Evolutionary conservation across 2,888 invertebrate genomes (phyloP).

Genomic region (Ormia ochracea): DNA sequence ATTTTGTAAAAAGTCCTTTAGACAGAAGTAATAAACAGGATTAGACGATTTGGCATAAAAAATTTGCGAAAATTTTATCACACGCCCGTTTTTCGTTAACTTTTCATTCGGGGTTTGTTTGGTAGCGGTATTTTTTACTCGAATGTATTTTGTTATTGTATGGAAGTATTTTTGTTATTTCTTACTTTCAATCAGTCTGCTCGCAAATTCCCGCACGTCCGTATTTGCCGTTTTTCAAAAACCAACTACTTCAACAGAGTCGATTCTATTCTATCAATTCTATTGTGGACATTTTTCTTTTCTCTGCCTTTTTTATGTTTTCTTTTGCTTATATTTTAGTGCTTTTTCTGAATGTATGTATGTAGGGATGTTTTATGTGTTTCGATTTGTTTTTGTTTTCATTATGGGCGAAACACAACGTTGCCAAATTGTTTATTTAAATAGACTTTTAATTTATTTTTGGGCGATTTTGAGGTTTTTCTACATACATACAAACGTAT

Average conservation of each 20-base stretch:
- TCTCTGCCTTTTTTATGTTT: background rate
- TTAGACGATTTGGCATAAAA: background rate
- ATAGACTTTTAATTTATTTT: background rate
- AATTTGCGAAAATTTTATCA: constrained; percentile 15
- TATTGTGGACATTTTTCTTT: constrained; percentile 34
- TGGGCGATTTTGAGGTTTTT: no score
- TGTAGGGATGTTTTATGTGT: background rate
- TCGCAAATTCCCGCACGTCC: constrained; percentile 24
- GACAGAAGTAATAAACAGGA: background rate
- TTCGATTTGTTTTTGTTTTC: constrained; percentile 10
- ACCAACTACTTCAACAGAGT: constrained; percentile 41
- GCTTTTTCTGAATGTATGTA: background rate
- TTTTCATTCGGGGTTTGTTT: background rate
- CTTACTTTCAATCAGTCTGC: background rate
- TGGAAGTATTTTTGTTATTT: constrained; percentile 10
- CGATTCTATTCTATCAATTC: constrained; percentile 34
- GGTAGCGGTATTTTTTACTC: constrained; percentile 33
- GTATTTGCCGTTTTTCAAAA: constrained; percentile 55
- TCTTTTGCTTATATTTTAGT: constrained; percentile 16
- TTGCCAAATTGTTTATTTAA: background rate
- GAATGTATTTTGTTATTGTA: constrained; percentile 35
- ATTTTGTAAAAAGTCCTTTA: background rate
- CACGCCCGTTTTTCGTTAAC: constrained; percentile 47
- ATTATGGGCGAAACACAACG: constrained; percentile 3
- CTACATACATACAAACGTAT: no score